Base-by-base conservation (phyloP, 2,888 invertebrate species). In the Stenurella melanura region DNA sequence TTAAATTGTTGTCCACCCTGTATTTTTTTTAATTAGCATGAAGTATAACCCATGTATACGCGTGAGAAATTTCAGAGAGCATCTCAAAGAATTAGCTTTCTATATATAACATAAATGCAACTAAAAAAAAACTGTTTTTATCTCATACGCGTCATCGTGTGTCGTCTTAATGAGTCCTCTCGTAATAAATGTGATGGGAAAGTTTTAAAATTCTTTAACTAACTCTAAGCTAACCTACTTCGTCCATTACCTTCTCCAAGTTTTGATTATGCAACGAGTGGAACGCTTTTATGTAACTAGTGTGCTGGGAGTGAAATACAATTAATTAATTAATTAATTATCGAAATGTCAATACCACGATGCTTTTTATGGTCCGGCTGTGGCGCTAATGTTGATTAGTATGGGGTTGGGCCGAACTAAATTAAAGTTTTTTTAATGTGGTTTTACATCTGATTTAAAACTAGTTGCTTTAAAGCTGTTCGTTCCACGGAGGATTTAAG, bases 341-440 rank as follows among this genome's bases (percentile, higher is more conserved):
- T 64, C 56, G 21, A 67, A 50, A 67, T 67, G 67, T 67, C 67
- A 67, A 67, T 67, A 67, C 67, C 54, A 30, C 17, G 19, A n/a
- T n/a, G 67, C 26, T 67, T 54, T 54, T 67, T 67, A 50, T 50
- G 19, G 21, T 17, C 17, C 67, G 18, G 17, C 17, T 38, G 19
- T 54, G 67, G n/a, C 67, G 50, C 67, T 54, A 54, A 50, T 67
- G 54, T 54, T 17, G 54, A 56, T 56, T 54, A n/a, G 26, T 67
- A 26, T 15, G 1, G 54, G 50, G 67, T 54, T 67, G n/a, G 54
- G 54, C 50, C n/a, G 6, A 6, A 50, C 42, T 5, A 50, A 54
- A 67, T 67, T 26, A 17, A 56, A 56, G 50, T 67, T 54, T 54
- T 50, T n/a, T 67, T 26, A 17, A 56, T 67, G 50, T 67, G 26